A percentile compares a stretch with the other conserved stretches of the same genome.
Evolutionary conservation across 2,888 invertebrate species (phyloP).

Genomic region (Orthosia incerta): DNA sequence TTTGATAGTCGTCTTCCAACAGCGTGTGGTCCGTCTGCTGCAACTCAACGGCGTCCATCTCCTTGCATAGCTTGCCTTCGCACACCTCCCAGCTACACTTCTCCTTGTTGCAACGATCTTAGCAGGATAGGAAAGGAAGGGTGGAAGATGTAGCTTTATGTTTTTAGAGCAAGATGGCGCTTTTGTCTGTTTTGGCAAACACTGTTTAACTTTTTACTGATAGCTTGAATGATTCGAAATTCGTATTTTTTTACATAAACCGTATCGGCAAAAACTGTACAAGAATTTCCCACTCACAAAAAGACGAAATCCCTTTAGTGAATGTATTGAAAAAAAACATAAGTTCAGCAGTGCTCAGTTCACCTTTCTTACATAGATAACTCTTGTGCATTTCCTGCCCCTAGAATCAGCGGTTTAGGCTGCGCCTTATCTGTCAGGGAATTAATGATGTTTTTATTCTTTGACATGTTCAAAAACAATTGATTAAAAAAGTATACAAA

Average conservation of each 20-base stretch:
- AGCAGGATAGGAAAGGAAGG: constrained; percentile 38
- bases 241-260: background rate
- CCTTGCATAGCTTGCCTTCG: constrained; percentile 88
- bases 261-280: too few relatives aligned
- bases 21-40: constrained; percentile 79
- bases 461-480: background rate
- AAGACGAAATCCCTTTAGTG: too few relatives aligned
- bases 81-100: constrained; percentile 88
- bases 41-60: constrained; percentile 84
- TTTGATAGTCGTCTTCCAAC: constrained; percentile 68
- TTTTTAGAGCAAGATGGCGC: constrained; percentile 15
- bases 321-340: background rate
- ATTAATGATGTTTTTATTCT: background rate
- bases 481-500: background rate
- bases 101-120: constrained; percentile 88
- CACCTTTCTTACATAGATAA: background rate
- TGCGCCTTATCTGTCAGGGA: background rate
- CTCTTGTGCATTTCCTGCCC: background rate
- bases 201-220: background rate
- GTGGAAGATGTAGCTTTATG: constrained; percentile 15
- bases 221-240: background rate
- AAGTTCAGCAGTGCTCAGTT: background rate
- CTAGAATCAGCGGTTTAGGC: background rate
- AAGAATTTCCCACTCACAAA: too few relatives aligned
- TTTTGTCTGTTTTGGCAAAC: background rate